Evolutionary conservation across 2,113 vertebrate species (phyloP).

Genomic region (Hippocampus comes): DNA sequence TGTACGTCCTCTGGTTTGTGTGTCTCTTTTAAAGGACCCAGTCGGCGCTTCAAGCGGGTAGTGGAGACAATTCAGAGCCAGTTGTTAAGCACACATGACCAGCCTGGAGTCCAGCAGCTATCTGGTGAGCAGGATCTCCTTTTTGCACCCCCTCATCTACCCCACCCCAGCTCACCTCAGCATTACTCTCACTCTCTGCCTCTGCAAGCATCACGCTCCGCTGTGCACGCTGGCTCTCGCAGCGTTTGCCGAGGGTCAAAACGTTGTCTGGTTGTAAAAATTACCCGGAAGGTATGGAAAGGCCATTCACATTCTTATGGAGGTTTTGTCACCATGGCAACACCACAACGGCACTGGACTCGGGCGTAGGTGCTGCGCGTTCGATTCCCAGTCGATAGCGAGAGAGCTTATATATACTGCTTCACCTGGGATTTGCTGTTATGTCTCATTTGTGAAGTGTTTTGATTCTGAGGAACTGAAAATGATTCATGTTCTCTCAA

Average conservation of each 20-base stretch:
- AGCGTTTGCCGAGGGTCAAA: constrained; percentile 39
- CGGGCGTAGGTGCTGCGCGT: constrained; percentile 5
- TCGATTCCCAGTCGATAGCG: background rate
- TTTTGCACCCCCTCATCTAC: constrained; percentile 39
- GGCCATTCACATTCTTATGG: constrained; percentile 44
- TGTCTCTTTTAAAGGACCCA: constrained; percentile 78
- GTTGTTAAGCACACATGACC: constrained; percentile 97
- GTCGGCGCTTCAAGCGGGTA: constrained; percentile 97
- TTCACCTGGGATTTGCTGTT: constrained; percentile 1
- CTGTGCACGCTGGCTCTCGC: constrained; percentile 30
- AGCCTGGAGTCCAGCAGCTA: constrained; percentile 93
- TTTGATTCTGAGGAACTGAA: constrained; percentile 2
- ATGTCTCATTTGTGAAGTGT: background rate
- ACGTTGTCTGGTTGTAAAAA: constrained; percentile 34
- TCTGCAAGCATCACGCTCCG: constrained; percentile 13
- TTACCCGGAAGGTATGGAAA: constrained; percentile 38
- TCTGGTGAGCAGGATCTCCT: constrained; percentile 82
- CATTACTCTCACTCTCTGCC: constrained; percentile 27
- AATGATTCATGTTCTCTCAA: background rate
- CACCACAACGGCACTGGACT: constrained; percentile 44
- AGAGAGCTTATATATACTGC: background rate
- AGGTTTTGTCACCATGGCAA: constrained; percentile 61
- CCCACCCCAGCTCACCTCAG: constrained; percentile 21
- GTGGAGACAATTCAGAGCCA: constrained; percentile 98
- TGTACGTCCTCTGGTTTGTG: constrained; percentile 2